Base-by-base conservation (phyloP, 2,888 invertebrate species). In the Phortica magna region DNA sequence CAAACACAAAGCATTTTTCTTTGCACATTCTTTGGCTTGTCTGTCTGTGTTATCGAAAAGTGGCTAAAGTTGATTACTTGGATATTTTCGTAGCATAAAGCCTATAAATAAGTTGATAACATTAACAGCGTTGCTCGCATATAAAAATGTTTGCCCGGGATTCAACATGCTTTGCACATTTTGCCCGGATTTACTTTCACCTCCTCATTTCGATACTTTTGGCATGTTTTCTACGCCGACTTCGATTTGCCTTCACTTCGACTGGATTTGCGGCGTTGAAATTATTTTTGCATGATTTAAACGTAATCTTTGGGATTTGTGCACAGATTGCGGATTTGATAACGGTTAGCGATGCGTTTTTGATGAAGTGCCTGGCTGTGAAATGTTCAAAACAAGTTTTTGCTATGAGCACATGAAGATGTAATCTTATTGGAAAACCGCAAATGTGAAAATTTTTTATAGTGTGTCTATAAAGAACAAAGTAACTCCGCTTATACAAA, bases 71-170 rank as follows among this genome's bases (percentile, higher is more conserved):
- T 65, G 55, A 61, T 73, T 64, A 73, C 31, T 70, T 31, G 53
- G 12, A 55, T 55, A 68, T 71, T 57, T 71, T 57, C n/a, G 55
- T 65, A 39, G 65, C 53, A 71, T 71, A 79, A 75, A 76, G 79
- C 79, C 77, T 79, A 81, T 81, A 80, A 82, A 82, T 82, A 81
- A 81, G 80, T 83, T 83, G 83, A 83, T 81, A 83, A 83, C 82
- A 82, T 81, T 80, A 76, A 76, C 77, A 78, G 81, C 83, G 81
- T 78, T 78, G 57, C 73, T 73, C 39, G 83, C 80, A 83, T 83
- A 81, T 80, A 79, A 83, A 83, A 71, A 71, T 71, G 53, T 79
- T 80, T 76, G 77, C 74, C 70, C 73, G 73, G 70, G 53, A 53
- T 71, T 55, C 53, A 55, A 19, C 70, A 53, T 9, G 12, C 70